phyloP scores from a whole-genome alignment of 1,140 invertebrate genomes.

The Lutraria rhynchaena region DNA sequence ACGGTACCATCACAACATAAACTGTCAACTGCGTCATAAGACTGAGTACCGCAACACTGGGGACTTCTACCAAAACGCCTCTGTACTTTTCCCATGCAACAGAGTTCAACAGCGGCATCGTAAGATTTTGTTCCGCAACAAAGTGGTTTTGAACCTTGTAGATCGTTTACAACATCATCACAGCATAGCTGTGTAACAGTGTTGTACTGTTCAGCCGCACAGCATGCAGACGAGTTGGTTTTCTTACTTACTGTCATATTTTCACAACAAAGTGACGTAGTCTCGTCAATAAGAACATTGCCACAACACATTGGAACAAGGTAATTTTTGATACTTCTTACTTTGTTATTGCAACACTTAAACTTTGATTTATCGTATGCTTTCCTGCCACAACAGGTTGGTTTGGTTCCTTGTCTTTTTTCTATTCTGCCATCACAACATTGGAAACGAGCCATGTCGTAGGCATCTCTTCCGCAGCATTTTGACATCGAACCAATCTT shows the following conservation, averaged over 20 bases:
- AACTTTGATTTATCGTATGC: constrained; percentile 48
- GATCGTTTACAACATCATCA: constrained; percentile 32
- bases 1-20: constrained; percentile 54
- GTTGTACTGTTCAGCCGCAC: constrained; percentile 49
- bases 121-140: constrained; percentile 52
- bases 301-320: constrained; percentile 48
- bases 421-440: constrained; percentile 54
- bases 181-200: constrained; percentile 41
- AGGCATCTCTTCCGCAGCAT: constrained; percentile 51
- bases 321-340: constrained; percentile 30
- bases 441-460: constrained; percentile 50
- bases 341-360: constrained; percentile 44
- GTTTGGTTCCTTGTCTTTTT: constrained; percentile 44
- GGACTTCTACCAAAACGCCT: constrained; percentile 34
- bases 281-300: constrained; percentile 39
- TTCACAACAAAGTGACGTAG: constrained; percentile 41
- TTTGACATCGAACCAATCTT: constrained; percentile 50
- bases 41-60: constrained; percentile 35
- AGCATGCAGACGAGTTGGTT: constrained; percentile 41
- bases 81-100: constrained; percentile 48
- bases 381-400: constrained; percentile 35
- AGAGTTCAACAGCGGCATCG: constrained; percentile 48
- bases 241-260: constrained; percentile 40
- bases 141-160: constrained; percentile 31
- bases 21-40: constrained; percentile 38